phyloP scores from a whole-genome alignment of 2,888 invertebrate genomes.

The Drosophila tanythrix region DNA sequence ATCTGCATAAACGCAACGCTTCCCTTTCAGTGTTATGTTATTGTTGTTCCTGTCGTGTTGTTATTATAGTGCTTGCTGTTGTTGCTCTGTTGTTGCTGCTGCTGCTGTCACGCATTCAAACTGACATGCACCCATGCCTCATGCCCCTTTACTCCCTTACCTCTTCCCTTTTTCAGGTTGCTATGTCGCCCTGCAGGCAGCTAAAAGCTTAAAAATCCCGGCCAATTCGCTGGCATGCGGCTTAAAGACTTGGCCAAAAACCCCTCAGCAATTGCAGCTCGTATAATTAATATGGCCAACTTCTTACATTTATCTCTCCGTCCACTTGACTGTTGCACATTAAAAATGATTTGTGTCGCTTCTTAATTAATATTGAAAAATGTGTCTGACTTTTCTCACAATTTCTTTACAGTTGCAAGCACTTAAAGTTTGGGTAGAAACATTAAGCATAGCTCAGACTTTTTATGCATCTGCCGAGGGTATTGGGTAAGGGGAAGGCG shows the following conservation, averaged over 20 bases:
- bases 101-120: slow-evolving; percentile 56
- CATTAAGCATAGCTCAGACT: neutral
- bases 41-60: slow-evolving; percentile 36
- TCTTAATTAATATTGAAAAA: slow-evolving; percentile 10
- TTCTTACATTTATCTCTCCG: slow-evolving; percentile 37
- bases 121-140: slow-evolving; percentile 35
- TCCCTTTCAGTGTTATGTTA: slow-evolving; percentile 42
- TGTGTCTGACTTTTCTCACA: neutral
- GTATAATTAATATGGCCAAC: slow-evolving; percentile 37
- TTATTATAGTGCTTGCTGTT: slow-evolving; percentile 29
- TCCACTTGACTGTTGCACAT: neutral
- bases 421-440: neutral
- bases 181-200: slow-evolving; percentile 28
- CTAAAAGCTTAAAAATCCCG: slow-evolving; percentile 43
- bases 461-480: neutral
- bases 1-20: slow-evolving; percentile 73
- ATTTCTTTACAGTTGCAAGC: neutral
- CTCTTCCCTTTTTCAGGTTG: neutral
- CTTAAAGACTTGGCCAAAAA: slow-evolving; percentile 42
- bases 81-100: slow-evolving; percentile 20
- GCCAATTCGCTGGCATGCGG: slow-evolving; percentile 30
- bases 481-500: neutral
- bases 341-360: slow-evolving; percentile 15
- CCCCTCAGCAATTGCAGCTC: slow-evolving; percentile 18
- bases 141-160: neutral